A percentile compares a stretch with the other conserved stretches of the same genome.
phyloP scores from a whole-genome alignment of 2,113 vertebrate species.

The Cariama cristata region DNA sequence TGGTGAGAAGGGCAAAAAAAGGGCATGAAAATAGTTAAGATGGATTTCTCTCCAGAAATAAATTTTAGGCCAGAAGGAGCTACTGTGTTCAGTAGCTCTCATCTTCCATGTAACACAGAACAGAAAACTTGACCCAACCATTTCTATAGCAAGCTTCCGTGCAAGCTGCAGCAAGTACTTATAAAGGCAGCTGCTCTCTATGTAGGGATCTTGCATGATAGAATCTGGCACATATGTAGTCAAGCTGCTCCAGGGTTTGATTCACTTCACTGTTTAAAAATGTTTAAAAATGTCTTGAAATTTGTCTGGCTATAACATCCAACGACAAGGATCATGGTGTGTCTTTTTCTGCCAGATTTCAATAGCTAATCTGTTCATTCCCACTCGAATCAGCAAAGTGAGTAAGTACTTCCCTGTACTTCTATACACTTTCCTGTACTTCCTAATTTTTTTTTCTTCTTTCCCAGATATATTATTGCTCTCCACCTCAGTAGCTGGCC shows the following conservation, averaged over 20 bases:
- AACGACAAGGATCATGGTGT: neutral
- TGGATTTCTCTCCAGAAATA: neutral
- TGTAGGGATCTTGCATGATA: accelerated
- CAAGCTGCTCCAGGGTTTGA: neutral
- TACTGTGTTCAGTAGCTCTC: neutral
- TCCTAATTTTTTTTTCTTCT: neutral
- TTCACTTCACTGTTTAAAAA: neutral
- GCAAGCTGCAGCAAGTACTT: neutral
- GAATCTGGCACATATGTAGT: neutral
- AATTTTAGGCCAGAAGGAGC: neutral
- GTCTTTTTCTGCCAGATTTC: neutral
- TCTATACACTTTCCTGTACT: neutral
- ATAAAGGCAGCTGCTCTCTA: neutral
- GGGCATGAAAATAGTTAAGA: neutral
- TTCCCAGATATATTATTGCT: neutral
- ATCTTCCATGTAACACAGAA: neutral
- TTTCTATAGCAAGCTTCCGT: neutral
- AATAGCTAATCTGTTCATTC: neutral
- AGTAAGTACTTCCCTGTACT: neutral
- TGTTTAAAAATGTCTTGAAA: neutral
- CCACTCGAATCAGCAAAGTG: neutral
- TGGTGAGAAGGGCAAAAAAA: neutral
- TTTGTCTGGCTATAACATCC: neutral
- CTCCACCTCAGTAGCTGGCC: neutral
- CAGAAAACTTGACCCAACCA: neutral